These are phyloP conservation scores for Drosophila sp. DNA, from an alignment of 1,140 invertebrate genomes.

Conservation along the genomic window DNA sequence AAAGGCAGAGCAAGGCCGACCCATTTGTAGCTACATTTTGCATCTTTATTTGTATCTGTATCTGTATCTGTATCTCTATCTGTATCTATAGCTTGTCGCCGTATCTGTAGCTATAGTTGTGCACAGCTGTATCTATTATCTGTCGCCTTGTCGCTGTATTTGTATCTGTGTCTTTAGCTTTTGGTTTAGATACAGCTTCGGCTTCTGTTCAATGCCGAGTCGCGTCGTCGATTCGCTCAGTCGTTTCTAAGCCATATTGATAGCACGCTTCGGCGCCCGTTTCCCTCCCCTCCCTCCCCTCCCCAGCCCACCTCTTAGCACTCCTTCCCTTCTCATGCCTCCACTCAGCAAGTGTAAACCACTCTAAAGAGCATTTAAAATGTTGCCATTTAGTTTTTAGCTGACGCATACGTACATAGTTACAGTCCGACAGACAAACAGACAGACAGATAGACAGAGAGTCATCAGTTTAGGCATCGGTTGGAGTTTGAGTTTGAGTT, in stretches of 20 bases:
- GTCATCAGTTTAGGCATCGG: conserved; percentile 46
- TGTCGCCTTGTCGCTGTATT: conserved; percentile 19
- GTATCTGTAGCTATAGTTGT: conserved; percentile 17
- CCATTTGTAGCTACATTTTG: conserved; percentile 42
- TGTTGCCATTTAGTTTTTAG: conserved; percentile 59
- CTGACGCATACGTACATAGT: conserved; percentile 38
- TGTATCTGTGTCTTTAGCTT: conserved; percentile 4
- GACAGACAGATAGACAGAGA: conserved; percentile 12
- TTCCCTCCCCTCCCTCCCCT: neutral
- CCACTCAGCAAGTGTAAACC: neutral
- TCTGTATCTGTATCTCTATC: conserved; percentile 15
- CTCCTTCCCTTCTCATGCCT: neutral
- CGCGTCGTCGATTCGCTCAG: conserved; percentile 64
- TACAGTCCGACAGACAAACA: conserved; percentile 15
- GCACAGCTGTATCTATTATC: conserved; percentile 21
- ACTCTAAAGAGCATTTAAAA: conserved; percentile 60
- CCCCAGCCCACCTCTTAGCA: too few species aligned
- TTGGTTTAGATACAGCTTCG: conserved; percentile 12
- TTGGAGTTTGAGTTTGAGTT: conserved; percentile 22
- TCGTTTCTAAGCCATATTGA: conserved; percentile 76
- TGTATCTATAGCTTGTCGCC: conserved; percentile 5
- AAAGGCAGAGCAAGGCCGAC: conserved; percentile 61
- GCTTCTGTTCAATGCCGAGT: conserved; percentile 69
- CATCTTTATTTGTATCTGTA: conserved; percentile 18
- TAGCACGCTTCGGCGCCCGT: conserved; percentile 73